Evolutionary conservation across 1,140 invertebrate species (phyloP), one percentile per base, ranked within the genome.

Genomic region (Eriosoma lanigerum): DNA sequence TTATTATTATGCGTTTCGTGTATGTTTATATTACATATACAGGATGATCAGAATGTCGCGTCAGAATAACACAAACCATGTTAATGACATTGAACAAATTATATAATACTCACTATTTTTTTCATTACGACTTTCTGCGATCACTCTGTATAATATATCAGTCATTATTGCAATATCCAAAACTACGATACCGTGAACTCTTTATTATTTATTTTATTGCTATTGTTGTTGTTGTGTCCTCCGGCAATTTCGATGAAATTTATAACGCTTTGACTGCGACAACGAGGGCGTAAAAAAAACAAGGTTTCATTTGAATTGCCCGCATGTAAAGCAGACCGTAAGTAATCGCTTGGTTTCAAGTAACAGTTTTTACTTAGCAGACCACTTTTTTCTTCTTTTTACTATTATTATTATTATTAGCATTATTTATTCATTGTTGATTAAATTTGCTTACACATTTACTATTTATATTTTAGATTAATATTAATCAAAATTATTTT

Each of bases 261-360:
- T 48, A 68, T 68, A 48, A 48, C 66, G 66, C 38, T 48, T 48
- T 68, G 66, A 26, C 44, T 68, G 66, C 21, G 44, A 13, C 44
- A 48, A 48, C 21, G 44, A 68, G 21, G 15, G 66, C 21, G 21
- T 68, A 68, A 68, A 48, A 68, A 48, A 68, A 48, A 68, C 44
- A 24, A 68, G 38, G 66, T 68, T 48, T 68, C 44, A 48, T 21
- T 26, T 24, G 66, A 48, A 68, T 68, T 26, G 26, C 21, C 21
- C 66, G 44, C 38, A n/a, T 46, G 38, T 68, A 68, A 68, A 68
- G n/a, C 66, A 68, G 44, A 68, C 66, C 66, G 66, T 68, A 21
- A 68, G 66, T 48, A 68, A 68, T 68, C 44, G 15, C 26, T 46
- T 48, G 66, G 66, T 68, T 48, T 68, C 21, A 26, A 24, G 44